Evolutionary conservation across 1,140 invertebrate genomes (phyloP).

Genomic region (Drosophila sturtevanti): DNA sequence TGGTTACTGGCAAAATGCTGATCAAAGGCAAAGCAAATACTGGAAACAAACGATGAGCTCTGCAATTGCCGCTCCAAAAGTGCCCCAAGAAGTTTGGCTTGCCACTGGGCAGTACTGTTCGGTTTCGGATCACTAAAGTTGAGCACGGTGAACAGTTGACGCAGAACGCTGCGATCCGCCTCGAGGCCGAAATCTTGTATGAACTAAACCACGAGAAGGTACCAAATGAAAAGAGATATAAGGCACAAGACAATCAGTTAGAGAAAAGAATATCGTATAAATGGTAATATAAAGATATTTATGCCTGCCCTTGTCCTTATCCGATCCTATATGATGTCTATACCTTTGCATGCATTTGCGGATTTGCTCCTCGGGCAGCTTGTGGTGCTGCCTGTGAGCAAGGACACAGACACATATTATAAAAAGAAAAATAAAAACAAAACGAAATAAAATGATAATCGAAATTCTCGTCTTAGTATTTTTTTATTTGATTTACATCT

Average conservation of each 20-base stretch:
- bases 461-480: slow-evolving; percentile 11
- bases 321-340: background rate
- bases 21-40: slow-evolving; percentile 91
- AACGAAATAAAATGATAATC: background rate
- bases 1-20: slow-evolving; percentile 86
- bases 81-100: slow-evolving; percentile 87
- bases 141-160: slow-evolving; percentile 91
- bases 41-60: slow-evolving; percentile 89
- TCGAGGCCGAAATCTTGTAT: slow-evolving; percentile 91
- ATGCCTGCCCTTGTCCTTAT: background rate
- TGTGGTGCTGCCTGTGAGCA: slow-evolving; percentile 41
- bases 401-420: slow-evolving; percentile 46
- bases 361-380: slow-evolving; percentile 38
- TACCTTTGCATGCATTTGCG: slow-evolving; percentile 44
- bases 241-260: background rate
- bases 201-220: slow-evolving; percentile 84
- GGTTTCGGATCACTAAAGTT: slow-evolving; percentile 85
- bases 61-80: slow-evolving; percentile 88
- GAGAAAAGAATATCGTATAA: background rate
- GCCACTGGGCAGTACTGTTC: slow-evolving; percentile 85
- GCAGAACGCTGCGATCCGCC: slow-evolving; percentile 93
- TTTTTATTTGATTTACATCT: slow-evolving; percentile 66
- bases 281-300: background rate
- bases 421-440: slow-evolving; percentile 6
- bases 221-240: slow-evolving; percentile 9